Percentiles rank a stretch among this genome's conserved stretches.
Conservation (phyloP, 2,113 vertebrate species). For the Chlorodrepanis virens region DNA sequence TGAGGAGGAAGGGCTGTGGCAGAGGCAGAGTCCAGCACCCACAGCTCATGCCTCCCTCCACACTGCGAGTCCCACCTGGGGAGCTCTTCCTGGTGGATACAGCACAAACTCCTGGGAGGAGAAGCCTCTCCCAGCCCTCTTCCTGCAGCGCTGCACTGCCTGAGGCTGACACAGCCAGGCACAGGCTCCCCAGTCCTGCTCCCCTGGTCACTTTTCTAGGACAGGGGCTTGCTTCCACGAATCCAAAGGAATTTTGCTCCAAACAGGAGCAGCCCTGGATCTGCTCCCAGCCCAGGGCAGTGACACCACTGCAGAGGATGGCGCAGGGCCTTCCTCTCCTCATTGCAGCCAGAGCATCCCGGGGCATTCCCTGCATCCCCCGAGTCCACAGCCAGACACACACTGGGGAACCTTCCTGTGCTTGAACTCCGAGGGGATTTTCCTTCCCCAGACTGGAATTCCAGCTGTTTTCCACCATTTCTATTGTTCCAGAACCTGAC, state of each 20-base stretch:
- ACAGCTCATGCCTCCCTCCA: neutral
- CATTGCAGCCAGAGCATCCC: neutral
- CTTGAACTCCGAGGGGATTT: neutral
- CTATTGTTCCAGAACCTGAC: neutral
- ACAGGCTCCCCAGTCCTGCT: neutral
- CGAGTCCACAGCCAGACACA: neutral
- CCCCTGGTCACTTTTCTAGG: neutral
- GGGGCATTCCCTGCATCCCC: neutral
- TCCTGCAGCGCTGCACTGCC: neutral
- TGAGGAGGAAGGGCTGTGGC: neutral
- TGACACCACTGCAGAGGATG: neutral
- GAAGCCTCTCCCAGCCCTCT: neutral
- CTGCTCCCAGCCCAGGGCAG: neutral
- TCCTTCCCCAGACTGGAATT: neutral
- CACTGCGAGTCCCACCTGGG: neutral
- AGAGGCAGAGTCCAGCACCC: neutral
- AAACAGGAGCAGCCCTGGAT: neutral
- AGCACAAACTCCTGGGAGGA: neutral
- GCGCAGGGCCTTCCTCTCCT: neutral
- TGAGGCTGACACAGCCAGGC: rapidly evolving
- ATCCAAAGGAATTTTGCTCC: neutral
- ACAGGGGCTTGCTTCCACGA: neutral
- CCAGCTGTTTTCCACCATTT: neutral
- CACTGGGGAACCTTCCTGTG: rapidly evolving
- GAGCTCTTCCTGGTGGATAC: neutral